Evolutionary conservation across 2,888 invertebrate species (phyloP).

Genomic region (Mermis nigrescens): DNA sequence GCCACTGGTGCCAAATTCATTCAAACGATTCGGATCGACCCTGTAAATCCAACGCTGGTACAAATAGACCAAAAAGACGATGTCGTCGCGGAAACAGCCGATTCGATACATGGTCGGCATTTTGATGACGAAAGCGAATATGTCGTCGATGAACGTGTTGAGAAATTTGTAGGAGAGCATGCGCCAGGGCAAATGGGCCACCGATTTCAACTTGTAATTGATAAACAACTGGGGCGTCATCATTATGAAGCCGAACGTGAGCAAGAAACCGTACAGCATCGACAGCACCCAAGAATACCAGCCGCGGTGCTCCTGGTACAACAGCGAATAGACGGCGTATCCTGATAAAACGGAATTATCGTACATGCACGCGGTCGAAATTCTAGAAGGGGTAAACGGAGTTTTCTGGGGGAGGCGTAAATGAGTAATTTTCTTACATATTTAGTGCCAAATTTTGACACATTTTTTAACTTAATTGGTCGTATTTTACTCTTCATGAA

Average conservation of each 20-base stretch:
- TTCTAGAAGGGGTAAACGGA: too few species aligned
- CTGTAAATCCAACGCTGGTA: constrained; percentile 98
- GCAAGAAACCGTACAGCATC: constrained; percentile 87
- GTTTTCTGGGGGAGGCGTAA: too few species aligned
- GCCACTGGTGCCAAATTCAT: constrained; percentile 93
- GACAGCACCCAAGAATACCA: constrained; percentile 95
- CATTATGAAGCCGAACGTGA: constrained; percentile 96
- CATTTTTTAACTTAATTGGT: neutral
- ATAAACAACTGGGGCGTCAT: constrained; percentile 99
- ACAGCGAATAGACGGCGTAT: constrained; percentile 80
- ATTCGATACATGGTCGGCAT: constrained; percentile 86
- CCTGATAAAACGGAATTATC: too few species aligned
- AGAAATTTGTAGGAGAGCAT: constrained; percentile 99
- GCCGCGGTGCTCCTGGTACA: constrained; percentile 90
- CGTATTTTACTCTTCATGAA: too few species aligned
- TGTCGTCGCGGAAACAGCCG: constrained; percentile 94
- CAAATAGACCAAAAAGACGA: constrained; percentile 92
- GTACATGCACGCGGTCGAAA: too few species aligned
- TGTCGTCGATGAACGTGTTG: constrained; percentile 97
- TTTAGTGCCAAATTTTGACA: neutral
- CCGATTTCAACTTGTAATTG: constrained; percentile 95
- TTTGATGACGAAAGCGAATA: constrained; percentile 98
- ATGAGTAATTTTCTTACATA: too few species aligned
- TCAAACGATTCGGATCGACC: constrained; percentile 76
- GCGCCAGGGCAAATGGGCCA: constrained; percentile 96